These are phyloP conservation scores for Phallusia fumigata DNA, from an alignment of 23 tunicate species.

Conservation along the genomic window DNA sequence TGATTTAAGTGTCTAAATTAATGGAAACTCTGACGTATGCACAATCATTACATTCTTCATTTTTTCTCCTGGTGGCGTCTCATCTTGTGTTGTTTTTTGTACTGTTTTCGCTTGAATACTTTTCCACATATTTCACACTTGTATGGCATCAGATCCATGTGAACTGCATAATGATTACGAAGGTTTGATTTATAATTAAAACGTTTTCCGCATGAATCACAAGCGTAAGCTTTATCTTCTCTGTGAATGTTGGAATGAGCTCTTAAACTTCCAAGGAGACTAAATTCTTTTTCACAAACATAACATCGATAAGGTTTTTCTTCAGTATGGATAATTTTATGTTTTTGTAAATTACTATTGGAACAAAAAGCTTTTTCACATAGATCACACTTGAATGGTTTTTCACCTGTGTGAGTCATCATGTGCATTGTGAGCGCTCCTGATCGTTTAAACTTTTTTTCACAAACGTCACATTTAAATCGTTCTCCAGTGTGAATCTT, in stretches of 20 bases:
- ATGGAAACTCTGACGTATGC: too few relatives aligned
- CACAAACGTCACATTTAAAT: conserved; percentile 12
- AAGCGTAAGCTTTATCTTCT: not conserved
- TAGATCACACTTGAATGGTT: conserved; percentile 16
- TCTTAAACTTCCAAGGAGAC: not conserved
- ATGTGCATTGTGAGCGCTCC: not conserved
- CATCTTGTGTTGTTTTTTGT: not conserved
- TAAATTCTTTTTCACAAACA: not conserved
- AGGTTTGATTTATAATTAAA: not conserved
- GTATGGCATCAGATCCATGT: conserved; percentile 24
- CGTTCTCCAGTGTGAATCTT: conserved; percentile 20
- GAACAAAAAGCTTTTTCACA: conserved; percentile 24
- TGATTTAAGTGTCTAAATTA: too few relatives aligned
- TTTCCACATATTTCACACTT: conserved; percentile 15
- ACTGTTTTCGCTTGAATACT: not conserved
- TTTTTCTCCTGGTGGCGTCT: not conserved
- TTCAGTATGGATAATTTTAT: conserved; percentile 21
- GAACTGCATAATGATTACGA: not conserved
- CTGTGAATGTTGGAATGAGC: not conserved
- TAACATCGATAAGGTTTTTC: conserved; percentile 16
- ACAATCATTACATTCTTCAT: too few relatives aligned
- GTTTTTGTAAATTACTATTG: not conserved
- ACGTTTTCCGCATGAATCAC: not conserved
- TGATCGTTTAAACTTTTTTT: not conserved
- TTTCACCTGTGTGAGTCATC: conserved; percentile 15